Evolutionary conservation across 2,888 invertebrate genomes (phyloP).

Genomic region (Nomada flava): DNA sequence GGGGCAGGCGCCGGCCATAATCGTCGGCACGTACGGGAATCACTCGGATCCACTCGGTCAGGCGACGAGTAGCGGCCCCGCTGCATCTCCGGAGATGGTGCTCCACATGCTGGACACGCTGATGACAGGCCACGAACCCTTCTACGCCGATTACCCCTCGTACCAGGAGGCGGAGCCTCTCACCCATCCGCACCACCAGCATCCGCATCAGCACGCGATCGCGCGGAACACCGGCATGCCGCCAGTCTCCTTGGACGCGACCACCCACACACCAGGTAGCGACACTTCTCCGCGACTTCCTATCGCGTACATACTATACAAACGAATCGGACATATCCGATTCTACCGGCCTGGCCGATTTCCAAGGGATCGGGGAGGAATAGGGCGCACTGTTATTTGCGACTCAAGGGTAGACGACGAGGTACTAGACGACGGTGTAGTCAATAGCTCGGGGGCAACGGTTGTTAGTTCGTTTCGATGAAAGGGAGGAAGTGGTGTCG

Average conservation of each 20-base stretch:
- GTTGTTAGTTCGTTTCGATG: no score
- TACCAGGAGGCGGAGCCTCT: conserved; percentile 81
- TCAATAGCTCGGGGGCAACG: no score
- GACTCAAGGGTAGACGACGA: no score
- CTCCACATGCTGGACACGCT: conserved; percentile 89
- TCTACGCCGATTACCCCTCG: conserved; percentile 88
- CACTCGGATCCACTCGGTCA: conserved; percentile 54
- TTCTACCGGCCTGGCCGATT: no score
- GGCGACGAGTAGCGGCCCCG: conserved; percentile 58
- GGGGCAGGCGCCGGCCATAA: conserved; percentile 80
- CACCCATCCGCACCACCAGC: conserved; percentile 74
- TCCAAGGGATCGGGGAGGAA: no score
- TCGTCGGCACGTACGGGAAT: conserved; percentile 73
- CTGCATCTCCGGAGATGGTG: conserved; percentile 88
- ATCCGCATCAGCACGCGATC: conserved; percentile 74
- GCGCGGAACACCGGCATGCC: conserved; percentile 80
- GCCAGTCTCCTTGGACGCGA: conserved; percentile 81
- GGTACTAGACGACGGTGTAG: no score
- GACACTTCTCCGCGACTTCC: no score
- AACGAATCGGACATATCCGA: no score
- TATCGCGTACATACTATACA: no score
- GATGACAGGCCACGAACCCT: conserved; percentile 88
- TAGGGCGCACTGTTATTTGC: no score
- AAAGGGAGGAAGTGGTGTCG: no score
- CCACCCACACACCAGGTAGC: conserved; percentile 83